phyloP scores from a whole-genome alignment of 2,797 vertebrate genomes.

The Tokudaia tokunoshimensis region DNA sequence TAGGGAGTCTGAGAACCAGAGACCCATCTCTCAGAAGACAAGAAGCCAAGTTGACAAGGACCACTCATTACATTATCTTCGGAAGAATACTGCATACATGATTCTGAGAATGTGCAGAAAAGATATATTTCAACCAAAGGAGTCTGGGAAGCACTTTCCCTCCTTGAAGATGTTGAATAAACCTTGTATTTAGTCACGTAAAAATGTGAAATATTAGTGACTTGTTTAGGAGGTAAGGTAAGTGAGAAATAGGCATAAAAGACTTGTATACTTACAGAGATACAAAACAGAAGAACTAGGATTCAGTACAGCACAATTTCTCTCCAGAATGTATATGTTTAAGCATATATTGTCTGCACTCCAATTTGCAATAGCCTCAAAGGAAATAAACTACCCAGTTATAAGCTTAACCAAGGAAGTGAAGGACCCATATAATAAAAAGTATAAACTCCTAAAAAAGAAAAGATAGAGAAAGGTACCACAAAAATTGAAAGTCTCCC shows the following conservation, averaged over 20 bases:
- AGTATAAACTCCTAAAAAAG: neutral
- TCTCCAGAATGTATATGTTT: slow-evolving; percentile 1
- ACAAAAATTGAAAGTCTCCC: neutral
- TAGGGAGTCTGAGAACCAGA: neutral
- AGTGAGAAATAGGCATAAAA: neutral
- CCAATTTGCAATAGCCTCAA: neutral
- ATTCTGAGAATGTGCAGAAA: neutral
- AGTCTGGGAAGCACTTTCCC: neutral
- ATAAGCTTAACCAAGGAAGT: neutral
- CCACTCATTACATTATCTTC: no score
- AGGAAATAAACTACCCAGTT: neutral
- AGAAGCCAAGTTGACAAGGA: neutral
- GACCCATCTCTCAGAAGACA: neutral
- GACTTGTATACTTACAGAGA: neutral
- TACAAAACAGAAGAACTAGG: neutral
- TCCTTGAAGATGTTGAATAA: neutral
- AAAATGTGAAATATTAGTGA: neutral
- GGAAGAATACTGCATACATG: neutral
- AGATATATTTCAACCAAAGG: neutral
- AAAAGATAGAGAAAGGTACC: neutral
- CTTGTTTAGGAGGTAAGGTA: neutral
- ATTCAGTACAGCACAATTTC: slow-evolving; percentile 16
- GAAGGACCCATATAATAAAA: neutral
- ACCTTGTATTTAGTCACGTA: neutral
- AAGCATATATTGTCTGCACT: neutral